A percentile compares a stretch with the other conserved stretches of the same genome.
These are phyloP conservation scores for Orientallactaga bullata DNA, from an alignment of 2,113 vertebrate genomes.

Conservation along the genomic window DNA sequence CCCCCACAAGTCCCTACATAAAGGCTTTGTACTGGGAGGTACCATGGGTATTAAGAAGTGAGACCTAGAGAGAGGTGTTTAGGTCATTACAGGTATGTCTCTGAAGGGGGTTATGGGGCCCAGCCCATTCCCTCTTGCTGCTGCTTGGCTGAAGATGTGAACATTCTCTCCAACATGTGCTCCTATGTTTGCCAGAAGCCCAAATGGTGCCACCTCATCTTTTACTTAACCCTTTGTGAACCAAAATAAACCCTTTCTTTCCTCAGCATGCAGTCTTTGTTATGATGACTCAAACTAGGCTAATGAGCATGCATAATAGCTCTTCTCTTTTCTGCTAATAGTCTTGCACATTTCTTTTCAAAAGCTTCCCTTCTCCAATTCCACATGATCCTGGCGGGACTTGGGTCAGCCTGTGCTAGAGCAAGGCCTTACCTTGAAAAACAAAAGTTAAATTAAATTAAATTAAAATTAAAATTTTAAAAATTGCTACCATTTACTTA, in stretches of 20 bases:
- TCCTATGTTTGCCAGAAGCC: background rate
- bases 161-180: background rate
- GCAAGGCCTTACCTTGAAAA: no score
- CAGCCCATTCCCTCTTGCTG: background rate
- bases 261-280: no score
- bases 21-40: background rate
- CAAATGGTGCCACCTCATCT: background rate
- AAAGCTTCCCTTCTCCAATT: conserved; percentile 32
- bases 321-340: background rate
- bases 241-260: no score
- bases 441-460: no score
- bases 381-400: background rate
- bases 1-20: background rate
- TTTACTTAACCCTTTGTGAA: background rate
- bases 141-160: background rate
- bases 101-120: background rate
- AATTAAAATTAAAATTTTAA: conserved; percentile 30
- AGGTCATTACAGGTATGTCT: background rate
- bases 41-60: background rate
- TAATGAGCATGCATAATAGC: background rate
- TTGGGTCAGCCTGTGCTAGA: background rate
- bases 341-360: conserved; percentile 9
- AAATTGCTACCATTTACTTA: conserved; percentile 15
- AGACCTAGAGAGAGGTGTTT: background rate
- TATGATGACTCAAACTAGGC: background rate